Evolutionary conservation across 2,888 invertebrate species (phyloP), one percentile per base, ranked within the genome.

Genomic region (Cinara cedri): DNA sequence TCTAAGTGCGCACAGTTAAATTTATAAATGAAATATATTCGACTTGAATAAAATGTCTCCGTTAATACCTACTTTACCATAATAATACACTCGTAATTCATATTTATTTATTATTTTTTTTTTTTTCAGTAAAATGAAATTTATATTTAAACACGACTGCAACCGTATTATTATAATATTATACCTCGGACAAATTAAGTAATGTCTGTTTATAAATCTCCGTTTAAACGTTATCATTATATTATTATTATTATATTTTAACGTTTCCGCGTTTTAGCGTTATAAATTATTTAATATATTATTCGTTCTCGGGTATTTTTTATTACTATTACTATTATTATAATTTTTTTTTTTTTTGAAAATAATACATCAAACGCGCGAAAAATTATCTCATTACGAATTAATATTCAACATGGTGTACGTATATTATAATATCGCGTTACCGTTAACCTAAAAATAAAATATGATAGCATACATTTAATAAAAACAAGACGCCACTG

Each of bases 161-260:
- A 3, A 34, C 34, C 34, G 34, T 34, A 6, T 34, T 4, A 34
- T 34, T n/a, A n/a, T n/a, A n/a, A 34, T 34, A 34, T 34, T 34
- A 34, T 34, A 34, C 34, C 16, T n/a, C n/a, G 14, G 51, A 70
- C 34, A 26, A 54, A 19, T 54, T 54, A 42, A 70, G 34, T 34
- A 54, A 70, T 42, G 68, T 42, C 19, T 6, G 54, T 70, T 19
- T 21, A 51, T 68, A 68, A 68, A 51, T 68, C n/a, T 51, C 24
- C 16, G n/a, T 26, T 66, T 24, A 49, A 60, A n/a, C n/a, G n/a
- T n/a, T n/a, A n/a, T n/a, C n/a, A n/a, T n/a, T n/a, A n/a, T n/a
- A n/a, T n/a, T n/a, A n/a, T n/a, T n/a, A n/a, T n/a, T n/a, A n/a
- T n/a, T 49, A 66, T 24, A 24, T 51, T 49, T 34, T 16, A 26